phyloP scores from a whole-genome alignment of 2,888 invertebrate species.

The Catocala sponsa region DNA sequence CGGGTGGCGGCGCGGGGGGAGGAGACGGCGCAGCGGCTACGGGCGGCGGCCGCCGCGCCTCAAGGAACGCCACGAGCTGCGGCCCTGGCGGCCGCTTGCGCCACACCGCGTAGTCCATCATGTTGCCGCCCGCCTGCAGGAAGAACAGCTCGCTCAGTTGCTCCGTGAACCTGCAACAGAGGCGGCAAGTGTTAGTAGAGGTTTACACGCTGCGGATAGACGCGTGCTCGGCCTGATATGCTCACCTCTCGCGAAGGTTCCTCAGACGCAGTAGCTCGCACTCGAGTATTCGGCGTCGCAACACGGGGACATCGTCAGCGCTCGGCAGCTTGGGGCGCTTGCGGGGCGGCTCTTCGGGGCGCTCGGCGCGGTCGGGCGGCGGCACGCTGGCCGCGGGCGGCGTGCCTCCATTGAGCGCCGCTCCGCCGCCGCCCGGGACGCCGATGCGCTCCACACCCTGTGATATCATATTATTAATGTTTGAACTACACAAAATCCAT shows the following conservation, averaged over 20 bases:
- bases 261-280: constrained; percentile 91
- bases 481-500: too few relatives aligned
- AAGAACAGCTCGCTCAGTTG: constrained; percentile 95
- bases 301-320: constrained; percentile 67
- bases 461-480: not conserved
- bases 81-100: constrained; percentile 93
- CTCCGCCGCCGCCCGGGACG: constrained; percentile 53
- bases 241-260: constrained; percentile 90
- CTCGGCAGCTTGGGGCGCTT: constrained; percentile 65
- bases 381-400: constrained; percentile 50
- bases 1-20: constrained; percentile 78
- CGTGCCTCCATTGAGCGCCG: constrained; percentile 59
- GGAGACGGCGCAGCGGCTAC: constrained; percentile 89
- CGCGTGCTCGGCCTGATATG: too few relatives aligned
- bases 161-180: constrained; percentile 89
- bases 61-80: constrained; percentile 92
- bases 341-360: constrained; percentile 71
- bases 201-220: too few relatives aligned
- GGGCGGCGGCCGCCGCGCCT: constrained; percentile 90
- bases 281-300: constrained; percentile 91
- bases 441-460: constrained; percentile 77
- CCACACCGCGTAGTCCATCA: constrained; percentile 96
- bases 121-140: constrained; percentile 94
- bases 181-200: constrained; percentile 1
- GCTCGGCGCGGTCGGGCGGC: constrained; percentile 58